Conservation (phyloP, 1,140 invertebrate species). For the Diprion similis region DNA sequence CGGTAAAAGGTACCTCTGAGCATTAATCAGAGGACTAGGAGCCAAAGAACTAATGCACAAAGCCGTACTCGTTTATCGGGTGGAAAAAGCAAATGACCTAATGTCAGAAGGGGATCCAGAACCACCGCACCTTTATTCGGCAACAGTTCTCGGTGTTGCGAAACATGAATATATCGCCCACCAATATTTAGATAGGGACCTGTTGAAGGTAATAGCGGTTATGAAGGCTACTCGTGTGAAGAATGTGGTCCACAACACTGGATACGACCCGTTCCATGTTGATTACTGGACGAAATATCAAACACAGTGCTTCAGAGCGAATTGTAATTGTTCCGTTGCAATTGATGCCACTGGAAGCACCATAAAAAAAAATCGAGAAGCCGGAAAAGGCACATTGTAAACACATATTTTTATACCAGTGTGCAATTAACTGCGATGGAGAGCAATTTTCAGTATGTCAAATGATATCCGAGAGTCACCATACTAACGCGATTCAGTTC, state of each 20-base stretch:
- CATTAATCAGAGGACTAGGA: slow-evolving; percentile 4
- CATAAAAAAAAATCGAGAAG: slow-evolving; percentile 20
- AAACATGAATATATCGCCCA: slow-evolving; percentile 19
- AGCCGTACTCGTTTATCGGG: too few species aligned
- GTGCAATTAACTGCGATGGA: slow-evolving; percentile 3
- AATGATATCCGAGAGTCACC: slow-evolving; percentile 32
- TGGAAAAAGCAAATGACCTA: too few species aligned
- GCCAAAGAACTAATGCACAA: too few species aligned
- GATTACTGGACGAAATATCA: slow-evolving; percentile 14
- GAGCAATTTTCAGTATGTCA: slow-evolving; percentile 25
- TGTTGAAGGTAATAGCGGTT: too few species aligned
- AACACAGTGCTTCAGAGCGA: neutral
- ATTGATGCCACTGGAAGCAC: slow-evolving; percentile 35
- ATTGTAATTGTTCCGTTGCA: slow-evolving; percentile 10
- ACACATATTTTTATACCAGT: slow-evolving; percentile 29
- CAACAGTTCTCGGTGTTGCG: too few species aligned
- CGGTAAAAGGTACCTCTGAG: slow-evolving; percentile 25
- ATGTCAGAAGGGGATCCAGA: too few species aligned
- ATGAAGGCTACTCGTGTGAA: neutral
- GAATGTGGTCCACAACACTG: slow-evolving; percentile 10
- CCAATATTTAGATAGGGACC: slow-evolving; percentile 25
- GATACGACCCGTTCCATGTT: slow-evolving; percentile 11
- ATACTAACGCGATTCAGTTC: slow-evolving; percentile 28
- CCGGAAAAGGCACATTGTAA: slow-evolving; percentile 5
- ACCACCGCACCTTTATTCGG: too few species aligned